These are phyloP conservation scores for Anthoscopus minutus DNA, from an alignment of 2,113 vertebrate species.

Conservation along the genomic window DNA sequence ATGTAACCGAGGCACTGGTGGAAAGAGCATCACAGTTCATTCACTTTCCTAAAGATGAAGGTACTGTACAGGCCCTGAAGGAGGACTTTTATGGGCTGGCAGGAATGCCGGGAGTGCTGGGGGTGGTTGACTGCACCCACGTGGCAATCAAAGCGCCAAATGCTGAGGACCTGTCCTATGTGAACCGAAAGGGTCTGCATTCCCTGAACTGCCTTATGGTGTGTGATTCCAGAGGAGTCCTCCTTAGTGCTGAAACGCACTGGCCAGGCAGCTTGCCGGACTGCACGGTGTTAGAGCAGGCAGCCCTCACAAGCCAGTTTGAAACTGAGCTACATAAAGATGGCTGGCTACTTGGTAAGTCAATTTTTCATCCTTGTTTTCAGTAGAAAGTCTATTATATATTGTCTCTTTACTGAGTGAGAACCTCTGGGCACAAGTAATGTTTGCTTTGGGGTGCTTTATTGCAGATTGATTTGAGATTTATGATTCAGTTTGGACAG, in stretches of 20 bases:
- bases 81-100: constrained; percentile 87
- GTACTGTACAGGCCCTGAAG: constrained; percentile 76
- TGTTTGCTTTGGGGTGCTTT: background rate
- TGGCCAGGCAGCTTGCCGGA: constrained; percentile 88
- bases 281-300: constrained; percentile 78
- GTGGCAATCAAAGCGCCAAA: constrained; percentile 95
- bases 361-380: background rate
- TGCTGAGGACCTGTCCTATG: constrained; percentile 88
- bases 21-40: constrained; percentile 90
- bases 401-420: background rate
- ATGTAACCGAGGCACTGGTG: constrained; percentile 90
- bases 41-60: constrained; percentile 75
- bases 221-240: constrained; percentile 84
- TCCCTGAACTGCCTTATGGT: constrained; percentile 92
- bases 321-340: constrained; percentile 74
- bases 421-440: background rate
- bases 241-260: constrained; percentile 87
- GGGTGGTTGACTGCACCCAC: constrained; percentile 88
- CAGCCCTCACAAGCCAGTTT: constrained; percentile 76
- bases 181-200: constrained; percentile 91
- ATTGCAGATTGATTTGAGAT: background rate
- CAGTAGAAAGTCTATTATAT: background rate
- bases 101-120: constrained; percentile 87
- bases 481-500: background rate
- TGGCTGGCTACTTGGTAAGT: constrained; percentile 92